Percentiles rank a stretch among this genome's conserved stretches.
Conservation (phyloP, 2,888 invertebrate genomes). For the Labia minor region DNA sequence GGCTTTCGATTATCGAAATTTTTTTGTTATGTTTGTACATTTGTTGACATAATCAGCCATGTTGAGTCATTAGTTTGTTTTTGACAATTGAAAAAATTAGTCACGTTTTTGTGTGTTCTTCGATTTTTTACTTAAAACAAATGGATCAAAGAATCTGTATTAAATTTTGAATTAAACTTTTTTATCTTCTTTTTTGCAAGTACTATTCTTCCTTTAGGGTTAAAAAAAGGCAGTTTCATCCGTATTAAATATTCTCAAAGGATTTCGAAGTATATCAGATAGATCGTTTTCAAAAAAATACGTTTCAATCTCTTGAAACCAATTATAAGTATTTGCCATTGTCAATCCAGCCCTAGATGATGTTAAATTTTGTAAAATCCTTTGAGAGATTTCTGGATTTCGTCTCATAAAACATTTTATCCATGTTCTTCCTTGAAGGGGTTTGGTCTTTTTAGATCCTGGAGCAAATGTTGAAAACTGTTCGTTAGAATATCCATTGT, state of each 20-base stretch:
- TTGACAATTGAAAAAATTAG: too few relatives aligned
- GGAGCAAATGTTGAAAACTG: conserved; percentile 24
- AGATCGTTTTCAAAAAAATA: conserved; percentile 28
- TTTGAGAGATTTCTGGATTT: conserved; percentile 30
- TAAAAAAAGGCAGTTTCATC: conserved; percentile 35
- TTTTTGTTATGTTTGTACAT: too few relatives aligned
- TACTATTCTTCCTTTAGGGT: conserved; percentile 32
- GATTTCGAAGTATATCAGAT: conserved; percentile 28
- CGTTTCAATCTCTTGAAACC: conserved; percentile 30
- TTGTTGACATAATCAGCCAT: too few relatives aligned
- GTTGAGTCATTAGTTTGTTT: too few relatives aligned
- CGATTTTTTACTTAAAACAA: too few relatives aligned
- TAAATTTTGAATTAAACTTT: conserved; percentile 28
- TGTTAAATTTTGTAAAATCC: conserved; percentile 31
- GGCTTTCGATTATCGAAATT: too few relatives aligned
- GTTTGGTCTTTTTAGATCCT: conserved; percentile 22
- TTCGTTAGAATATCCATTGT: conserved; percentile 25
- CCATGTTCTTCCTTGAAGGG: conserved; percentile 30
- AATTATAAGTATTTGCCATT: conserved; percentile 29
- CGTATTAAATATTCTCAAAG: conserved; percentile 31
- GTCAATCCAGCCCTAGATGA: conserved; percentile 29
- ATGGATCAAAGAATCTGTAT: too few relatives aligned
- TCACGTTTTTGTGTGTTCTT: too few relatives aligned
- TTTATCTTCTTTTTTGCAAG: conserved; percentile 30
- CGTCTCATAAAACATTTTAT: conserved; percentile 31